A percentile compares a stretch with the other conserved stretches of the same genome.
Evolutionary conservation across 2,797 vertebrate species (phyloP).

Genomic region (Crax fasciolata): DNA sequence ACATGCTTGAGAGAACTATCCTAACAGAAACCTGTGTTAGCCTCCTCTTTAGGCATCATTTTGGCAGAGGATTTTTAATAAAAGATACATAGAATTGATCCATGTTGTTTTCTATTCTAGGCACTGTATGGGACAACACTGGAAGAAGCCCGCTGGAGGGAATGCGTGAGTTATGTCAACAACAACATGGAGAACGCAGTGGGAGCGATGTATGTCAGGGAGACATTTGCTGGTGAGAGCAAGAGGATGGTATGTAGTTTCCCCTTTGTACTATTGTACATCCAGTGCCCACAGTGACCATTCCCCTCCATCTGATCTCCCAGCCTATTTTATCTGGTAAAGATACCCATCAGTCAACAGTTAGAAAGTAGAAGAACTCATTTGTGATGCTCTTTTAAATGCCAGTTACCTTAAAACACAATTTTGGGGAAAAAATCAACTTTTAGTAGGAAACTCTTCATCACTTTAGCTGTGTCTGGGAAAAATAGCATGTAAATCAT

Average conservation of each 20-base stretch:
- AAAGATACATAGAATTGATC: not conserved
- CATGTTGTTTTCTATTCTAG: constrained; percentile 70
- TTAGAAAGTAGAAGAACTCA: not conserved
- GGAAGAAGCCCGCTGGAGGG: constrained; percentile 95
- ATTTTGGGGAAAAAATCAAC: not conserved
- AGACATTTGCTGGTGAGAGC: constrained; percentile 94
- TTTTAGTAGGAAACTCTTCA: not conserved
- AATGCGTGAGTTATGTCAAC: constrained; percentile 95
- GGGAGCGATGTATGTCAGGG: constrained; percentile 92
- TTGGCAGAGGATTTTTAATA: not conserved
- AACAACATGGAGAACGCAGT: constrained; percentile 96
- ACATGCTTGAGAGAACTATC: not conserved
- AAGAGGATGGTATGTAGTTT: constrained; percentile 90
- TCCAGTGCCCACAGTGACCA: not conserved
- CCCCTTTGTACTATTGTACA: constrained; percentile 39
- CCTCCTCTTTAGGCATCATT: not conserved
- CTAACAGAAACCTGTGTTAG: not conserved
- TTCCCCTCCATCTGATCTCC: not conserved
- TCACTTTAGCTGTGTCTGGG: not conserved
- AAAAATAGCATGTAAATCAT: not conserved
- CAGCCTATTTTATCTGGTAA: rapidly evolving
- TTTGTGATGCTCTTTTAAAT: not conserved
- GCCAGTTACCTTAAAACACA: not conserved
- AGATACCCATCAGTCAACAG: not conserved
- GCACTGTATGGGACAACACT: constrained; percentile 92